Evolutionary conservation across 30 jellyfish, hydroid and myxozoan species (phyloP).

Genomic region (Pseudorhiza aurosa): DNA sequence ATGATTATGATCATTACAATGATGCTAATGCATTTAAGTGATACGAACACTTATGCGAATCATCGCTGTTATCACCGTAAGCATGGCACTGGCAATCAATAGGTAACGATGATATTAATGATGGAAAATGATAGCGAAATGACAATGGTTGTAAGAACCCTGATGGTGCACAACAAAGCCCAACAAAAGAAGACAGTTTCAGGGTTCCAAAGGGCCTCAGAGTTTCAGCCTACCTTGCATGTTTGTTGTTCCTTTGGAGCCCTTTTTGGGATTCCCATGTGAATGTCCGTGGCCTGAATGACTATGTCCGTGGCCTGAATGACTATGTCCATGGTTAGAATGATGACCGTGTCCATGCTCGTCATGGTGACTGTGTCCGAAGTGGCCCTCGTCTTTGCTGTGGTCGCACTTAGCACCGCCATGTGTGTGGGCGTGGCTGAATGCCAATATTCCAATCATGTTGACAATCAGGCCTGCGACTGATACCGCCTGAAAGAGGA

Average conservation of each 20-base stretch:
- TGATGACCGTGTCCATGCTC: conserved; percentile 59
- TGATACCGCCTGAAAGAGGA: conserved; percentile 67
- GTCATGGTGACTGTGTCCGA: conserved; percentile 38
- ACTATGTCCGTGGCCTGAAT: conserved; percentile 25
- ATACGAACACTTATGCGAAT: too few species aligned
- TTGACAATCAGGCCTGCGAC: conserved; percentile 84
- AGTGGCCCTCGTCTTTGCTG: conserved; percentile 39
- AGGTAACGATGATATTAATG: too few species aligned
- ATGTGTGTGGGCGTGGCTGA: conserved; percentile 89
- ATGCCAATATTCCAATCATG: conserved; percentile 82
- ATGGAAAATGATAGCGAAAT: too few species aligned
- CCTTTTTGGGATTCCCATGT: conserved; percentile 25
- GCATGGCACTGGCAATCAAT: too few species aligned
- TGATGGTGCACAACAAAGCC: too few species aligned
- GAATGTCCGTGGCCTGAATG: conserved; percentile 25
- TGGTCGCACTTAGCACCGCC: conserved; percentile 81
- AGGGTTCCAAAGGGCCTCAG: background rate
- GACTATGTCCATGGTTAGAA: conserved; percentile 40
- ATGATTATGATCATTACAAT: too few species aligned
- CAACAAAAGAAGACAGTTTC: too few species aligned
- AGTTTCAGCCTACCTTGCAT: conserved; percentile 77
- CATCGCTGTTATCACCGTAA: too few species aligned
- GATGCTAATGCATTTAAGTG: too few species aligned
- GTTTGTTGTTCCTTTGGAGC: conserved; percentile 72
- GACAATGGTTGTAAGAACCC: too few species aligned